These are phyloP conservation scores for Dinomys branickii DNA, from an alignment of 2,113 vertebrate genomes.

Conservation along the genomic window DNA sequence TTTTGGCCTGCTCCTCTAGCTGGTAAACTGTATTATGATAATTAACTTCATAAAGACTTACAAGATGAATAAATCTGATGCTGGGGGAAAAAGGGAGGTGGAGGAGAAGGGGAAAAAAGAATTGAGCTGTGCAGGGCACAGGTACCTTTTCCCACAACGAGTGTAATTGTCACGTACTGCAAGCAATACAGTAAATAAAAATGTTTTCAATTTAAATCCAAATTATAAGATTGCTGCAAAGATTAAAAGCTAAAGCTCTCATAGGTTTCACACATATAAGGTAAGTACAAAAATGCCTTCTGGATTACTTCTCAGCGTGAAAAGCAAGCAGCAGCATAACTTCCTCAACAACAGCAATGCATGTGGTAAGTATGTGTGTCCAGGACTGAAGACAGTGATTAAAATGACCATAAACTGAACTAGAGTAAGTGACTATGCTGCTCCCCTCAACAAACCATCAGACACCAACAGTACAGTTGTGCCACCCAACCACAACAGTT, in stretches of 20 bases:
- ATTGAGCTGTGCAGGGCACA: neutral
- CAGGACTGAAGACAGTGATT: neutral
- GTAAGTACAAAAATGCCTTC: neutral
- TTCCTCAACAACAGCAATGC: neutral
- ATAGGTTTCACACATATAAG: neutral
- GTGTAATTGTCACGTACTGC: neutral
- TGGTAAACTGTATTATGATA: neutral
- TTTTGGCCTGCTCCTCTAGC: neutral
- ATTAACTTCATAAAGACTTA: neutral
- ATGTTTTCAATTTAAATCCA: neutral
- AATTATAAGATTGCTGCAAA: neutral
- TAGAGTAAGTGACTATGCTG: too few relatives aligned
- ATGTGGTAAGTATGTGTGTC: neutral
- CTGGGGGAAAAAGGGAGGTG: neutral
- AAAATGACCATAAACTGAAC: neutral
- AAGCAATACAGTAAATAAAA: neutral
- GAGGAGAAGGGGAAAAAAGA: neutral
- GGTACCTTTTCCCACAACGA: neutral
- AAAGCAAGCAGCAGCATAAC: neutral
- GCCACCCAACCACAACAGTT: too few relatives aligned
- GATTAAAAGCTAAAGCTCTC: neutral
- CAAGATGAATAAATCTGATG: neutral
- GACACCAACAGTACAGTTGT: too few relatives aligned
- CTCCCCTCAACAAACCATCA: too few relatives aligned
- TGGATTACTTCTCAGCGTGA: neutral